Base-by-base conservation (phyloP, 2,797 vertebrate genomes). In the Anguilla pacifica region DNA sequence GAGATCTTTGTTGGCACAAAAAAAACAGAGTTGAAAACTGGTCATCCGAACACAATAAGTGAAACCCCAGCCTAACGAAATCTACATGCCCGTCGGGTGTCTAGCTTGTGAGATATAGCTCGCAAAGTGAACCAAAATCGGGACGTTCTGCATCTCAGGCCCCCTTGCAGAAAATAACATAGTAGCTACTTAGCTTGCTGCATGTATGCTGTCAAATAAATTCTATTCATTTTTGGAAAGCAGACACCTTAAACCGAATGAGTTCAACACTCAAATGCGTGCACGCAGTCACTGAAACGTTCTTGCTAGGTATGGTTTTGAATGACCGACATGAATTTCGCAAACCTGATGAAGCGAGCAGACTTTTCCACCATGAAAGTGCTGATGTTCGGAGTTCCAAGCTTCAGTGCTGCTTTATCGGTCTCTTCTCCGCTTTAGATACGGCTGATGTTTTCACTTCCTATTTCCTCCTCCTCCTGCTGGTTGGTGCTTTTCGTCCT, bases 391-490 rank as follows among this genome's bases (percentile, higher is more conserved):
- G 85, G 95, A 96, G 93, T 96, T 93, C 86, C 89, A 86, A 53
- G 83, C 81, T 87, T 82, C 91, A 86, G 88, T 28, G 83, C 83
- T 22, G 83, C 83, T 35, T 31, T 25, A 57, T 59, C 91, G 72
- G 87, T 77, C 64, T 57, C 64, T 85, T 86, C 72, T 89, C 83
- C 51, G 90, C 88, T 83, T 90, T 84, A 93, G 93, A 93, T 88
- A 93, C 92, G 88, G 94, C 95, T 95, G 95, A 94, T 95, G 95
- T 94, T 94, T 95, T 93, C 94, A 96, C 96, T 97, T 96, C 96
- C 96, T 96, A 94, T 88, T 96, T 93, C 95, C 94, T 92, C 94
- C 94, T 94, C 95, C 93, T 94, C 94, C 92, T 94, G 93, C 93
- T 94, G 94, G 94, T 95, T 91, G 94, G 81, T 79, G 88, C 82